Percentiles rank a stretch among this genome's conserved stretches.
Conservation (phyloP, 2,113 vertebrate genomes). For the Thamnaconus septentrionalis region DNA sequence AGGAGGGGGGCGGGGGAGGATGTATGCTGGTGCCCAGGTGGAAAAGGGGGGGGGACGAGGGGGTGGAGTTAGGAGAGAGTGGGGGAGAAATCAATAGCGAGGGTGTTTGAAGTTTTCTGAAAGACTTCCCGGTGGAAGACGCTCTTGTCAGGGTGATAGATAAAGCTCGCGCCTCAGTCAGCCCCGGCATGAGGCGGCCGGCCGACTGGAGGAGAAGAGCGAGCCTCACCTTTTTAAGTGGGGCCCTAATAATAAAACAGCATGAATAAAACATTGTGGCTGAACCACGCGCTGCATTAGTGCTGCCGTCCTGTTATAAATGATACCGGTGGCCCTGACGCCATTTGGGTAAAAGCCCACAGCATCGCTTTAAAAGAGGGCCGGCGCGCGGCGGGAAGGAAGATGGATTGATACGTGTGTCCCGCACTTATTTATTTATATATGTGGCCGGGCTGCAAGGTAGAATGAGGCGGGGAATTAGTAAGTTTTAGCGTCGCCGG, state of each 20-base stretch:
- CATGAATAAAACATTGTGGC: constrained; percentile 84
- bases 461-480: constrained; percentile 70
- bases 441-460: constrained; percentile 53
- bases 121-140: constrained; percentile 83
- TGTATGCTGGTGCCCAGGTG: constrained; percentile 78
- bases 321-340: constrained; percentile 77
- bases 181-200: constrained; percentile 66
- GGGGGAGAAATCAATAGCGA: constrained; percentile 79
- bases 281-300: constrained; percentile 79
- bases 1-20: constrained; percentile 64
- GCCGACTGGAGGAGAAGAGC: constrained; percentile 68
- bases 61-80: too few species aligned
- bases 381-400: constrained; percentile 59
- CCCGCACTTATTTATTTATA: constrained; percentile 78
- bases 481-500: constrained; percentile 62
- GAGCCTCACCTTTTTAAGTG: constrained; percentile 84
- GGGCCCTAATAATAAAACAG: constrained; percentile 84
- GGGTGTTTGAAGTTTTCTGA: constrained; percentile 84
- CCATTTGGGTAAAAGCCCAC: constrained; percentile 83
- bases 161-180: constrained; percentile 74
- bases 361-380: constrained; percentile 79
- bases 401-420: constrained; percentile 80
- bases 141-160: constrained; percentile 84
- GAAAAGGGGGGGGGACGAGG: constrained; percentile 46
- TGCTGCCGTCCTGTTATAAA: constrained; percentile 79